Conservation (phyloP, 1,140 invertebrate genomes). For the Manduca sexta region DNA sequence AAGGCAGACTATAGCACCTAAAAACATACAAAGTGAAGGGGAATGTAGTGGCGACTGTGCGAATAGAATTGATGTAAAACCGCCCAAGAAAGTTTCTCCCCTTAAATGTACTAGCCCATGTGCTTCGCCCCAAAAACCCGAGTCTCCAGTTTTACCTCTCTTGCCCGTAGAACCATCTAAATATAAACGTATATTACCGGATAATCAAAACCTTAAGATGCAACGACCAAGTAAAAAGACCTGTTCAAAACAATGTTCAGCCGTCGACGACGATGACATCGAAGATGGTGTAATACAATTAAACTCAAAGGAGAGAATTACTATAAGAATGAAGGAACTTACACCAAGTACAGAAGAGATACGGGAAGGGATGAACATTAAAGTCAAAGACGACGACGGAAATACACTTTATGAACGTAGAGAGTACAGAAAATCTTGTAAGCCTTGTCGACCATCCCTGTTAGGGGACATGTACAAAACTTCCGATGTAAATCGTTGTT, state of each 20-base stretch:
- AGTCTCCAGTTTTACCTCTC: too few species aligned
- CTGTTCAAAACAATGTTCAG: constrained; percentile 11
- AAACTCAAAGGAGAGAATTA: constrained; percentile 34
- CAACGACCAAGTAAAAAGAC: constrained; percentile 17
- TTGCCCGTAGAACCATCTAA: not conserved
- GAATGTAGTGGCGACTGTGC: constrained; percentile 19
- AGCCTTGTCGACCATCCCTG: not conserved
- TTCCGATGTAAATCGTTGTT: constrained; percentile 29
- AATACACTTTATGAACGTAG: constrained; percentile 41
- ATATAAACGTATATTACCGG: constrained; percentile 3
- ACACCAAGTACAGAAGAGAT: constrained; percentile 37
- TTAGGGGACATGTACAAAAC: constrained; percentile 32
- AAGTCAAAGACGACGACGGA: constrained; percentile 44
- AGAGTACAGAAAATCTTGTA: constrained; percentile 24
- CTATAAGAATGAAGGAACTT: constrained; percentile 26
- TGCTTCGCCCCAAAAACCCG: too few species aligned
- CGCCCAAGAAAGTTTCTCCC: not conserved
- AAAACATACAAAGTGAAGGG: constrained; percentile 4
- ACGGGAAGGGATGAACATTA: constrained; percentile 34
- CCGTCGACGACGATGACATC: not conserved
- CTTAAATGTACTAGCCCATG: not conserved
- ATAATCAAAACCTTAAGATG: constrained; percentile 27
- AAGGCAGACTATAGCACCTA: not conserved
- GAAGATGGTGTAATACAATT: constrained; percentile 17
- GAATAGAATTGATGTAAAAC: constrained; percentile 11